Conservation (phyloP, 2,888 invertebrate genomes). For the Netelia melanura region DNA sequence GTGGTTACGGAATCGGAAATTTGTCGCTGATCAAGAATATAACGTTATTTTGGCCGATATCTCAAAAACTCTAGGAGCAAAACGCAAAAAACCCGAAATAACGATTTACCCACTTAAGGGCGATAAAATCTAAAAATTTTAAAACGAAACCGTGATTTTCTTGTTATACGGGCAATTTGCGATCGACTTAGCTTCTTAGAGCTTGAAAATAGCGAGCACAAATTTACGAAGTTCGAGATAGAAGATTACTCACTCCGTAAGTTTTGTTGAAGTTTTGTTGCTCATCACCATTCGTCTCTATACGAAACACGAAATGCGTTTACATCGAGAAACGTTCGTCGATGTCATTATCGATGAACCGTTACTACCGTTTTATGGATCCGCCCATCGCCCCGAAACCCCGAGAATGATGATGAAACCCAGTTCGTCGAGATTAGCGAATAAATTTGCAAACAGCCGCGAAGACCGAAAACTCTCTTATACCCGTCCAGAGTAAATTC, state of each 20-base stretch:
- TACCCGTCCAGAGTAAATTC: constrained; percentile 52
- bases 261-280: constrained; percentile 3
- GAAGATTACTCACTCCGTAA: background rate
- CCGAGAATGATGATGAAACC: constrained; percentile 20
- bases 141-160: no score
- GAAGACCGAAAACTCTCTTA: constrained; percentile 22
- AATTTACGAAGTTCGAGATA: background rate
- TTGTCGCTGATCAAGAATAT: no score
- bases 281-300: background rate
- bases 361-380: constrained; percentile 26
- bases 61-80: no score
- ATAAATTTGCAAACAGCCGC: constrained; percentile 56
- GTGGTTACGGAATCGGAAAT: no score
- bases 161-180: no score
- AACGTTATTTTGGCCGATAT: no score
- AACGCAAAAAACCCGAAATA: no score
- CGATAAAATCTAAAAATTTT: no score
- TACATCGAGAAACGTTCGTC: constrained; percentile 9
- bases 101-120: no score
- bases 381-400: constrained; percentile 16
- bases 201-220: no score
- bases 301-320: background rate
- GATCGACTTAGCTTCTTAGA: no score
- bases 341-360: constrained; percentile 24
- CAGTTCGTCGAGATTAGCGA: constrained; percentile 27